Base-by-base conservation (phyloP, 2,888 invertebrate species). In the Ischnus inquisitorius region DNA sequence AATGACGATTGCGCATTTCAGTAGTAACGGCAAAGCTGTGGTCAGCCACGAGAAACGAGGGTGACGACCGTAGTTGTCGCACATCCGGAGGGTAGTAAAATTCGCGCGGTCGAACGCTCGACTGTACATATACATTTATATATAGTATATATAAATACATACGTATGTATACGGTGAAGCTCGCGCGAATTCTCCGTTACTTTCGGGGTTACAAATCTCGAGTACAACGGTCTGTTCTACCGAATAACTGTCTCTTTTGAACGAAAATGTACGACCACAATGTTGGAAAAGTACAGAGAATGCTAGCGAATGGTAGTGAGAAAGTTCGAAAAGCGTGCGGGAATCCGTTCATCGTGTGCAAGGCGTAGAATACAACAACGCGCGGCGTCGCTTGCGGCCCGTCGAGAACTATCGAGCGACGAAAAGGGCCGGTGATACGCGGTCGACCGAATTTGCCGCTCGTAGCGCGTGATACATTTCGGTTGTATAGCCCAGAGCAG, bases 361-460 rank as follows among this genome's bases (percentile, higher is more conserved):
- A 25, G n/a, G 57, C 34, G 22, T 16, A 41, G 54, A 8, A 39
- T 39, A 16, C 64, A 34, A n/a, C 34, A 25, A 16, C 64, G n/a
- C 64, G n/a, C 10, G 54, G 54, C 12, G 22, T 3, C n/a, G 48
- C 46, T 46, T 19, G 51, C 39, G 19, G 54, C 39, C 67, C 25
- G 71, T 39, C 54, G 39, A 39, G 54, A 25, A 62, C 82, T 65
- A 43, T 68, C 54, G 71, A 69, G 57, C 39, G 43, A 39, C 51
- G 72, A 68, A 68, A 75, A 46, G 54, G 57, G 71, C 46, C 64
- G 69, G 48, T 51, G 78, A 69, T 78, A 78, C 78, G 69, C 78
- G 78, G 71, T 79, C 62, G 78, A 71, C 41, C 78, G 69, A 78
- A 69, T 78, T 78, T 69, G 78, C 69, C 60, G 62, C 78, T 71